Percentiles rank a stretch among this genome's conserved stretches.
Conservation (phyloP, 2,888 invertebrate species). For the Drepanosiphum platanoidis region DNA sequence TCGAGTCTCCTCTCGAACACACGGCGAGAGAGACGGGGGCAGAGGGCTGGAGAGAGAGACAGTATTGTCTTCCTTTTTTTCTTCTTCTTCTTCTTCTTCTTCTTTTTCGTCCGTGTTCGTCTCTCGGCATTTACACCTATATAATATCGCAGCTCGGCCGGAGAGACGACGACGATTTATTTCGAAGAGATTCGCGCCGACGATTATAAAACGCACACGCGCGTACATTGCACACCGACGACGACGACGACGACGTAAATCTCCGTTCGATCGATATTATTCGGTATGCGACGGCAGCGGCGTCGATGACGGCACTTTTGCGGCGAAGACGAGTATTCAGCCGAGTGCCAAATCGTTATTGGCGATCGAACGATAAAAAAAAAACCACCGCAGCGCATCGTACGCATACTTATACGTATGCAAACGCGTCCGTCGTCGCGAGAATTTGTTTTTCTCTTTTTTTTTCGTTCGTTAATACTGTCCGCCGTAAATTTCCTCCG, state of each 20-base stretch:
- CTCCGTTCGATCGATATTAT: conserved; percentile 51
- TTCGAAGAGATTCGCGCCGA: conserved; percentile 40
- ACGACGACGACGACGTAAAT: conserved; percentile 42
- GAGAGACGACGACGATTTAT: conserved; percentile 50
- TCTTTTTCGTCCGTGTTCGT: background rate
- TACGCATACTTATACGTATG: background rate
- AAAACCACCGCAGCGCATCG: background rate
- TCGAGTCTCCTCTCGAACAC: background rate
- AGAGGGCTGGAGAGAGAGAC: background rate
- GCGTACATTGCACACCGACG: background rate
- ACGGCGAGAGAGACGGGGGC: background rate
- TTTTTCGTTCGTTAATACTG: background rate
- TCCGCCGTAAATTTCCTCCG: background rate
- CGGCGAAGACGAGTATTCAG: conserved; percentile 39
- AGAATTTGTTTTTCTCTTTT: background rate
- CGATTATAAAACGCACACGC: conserved; percentile 10
- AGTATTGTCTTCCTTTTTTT: conserved; percentile 23
- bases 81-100: background rate
- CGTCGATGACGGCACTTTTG: conserved; percentile 36
- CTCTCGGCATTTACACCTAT: background rate
- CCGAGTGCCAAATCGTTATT: conserved; percentile 42
- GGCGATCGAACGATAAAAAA: conserved; percentile 27
- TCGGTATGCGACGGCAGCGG: conserved; percentile 31
- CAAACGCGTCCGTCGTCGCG: background rate
- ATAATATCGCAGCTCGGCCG: background rate